phyloP scores from a whole-genome alignment of 2,797 vertebrate genomes.

The Muscicapa striata region DNA sequence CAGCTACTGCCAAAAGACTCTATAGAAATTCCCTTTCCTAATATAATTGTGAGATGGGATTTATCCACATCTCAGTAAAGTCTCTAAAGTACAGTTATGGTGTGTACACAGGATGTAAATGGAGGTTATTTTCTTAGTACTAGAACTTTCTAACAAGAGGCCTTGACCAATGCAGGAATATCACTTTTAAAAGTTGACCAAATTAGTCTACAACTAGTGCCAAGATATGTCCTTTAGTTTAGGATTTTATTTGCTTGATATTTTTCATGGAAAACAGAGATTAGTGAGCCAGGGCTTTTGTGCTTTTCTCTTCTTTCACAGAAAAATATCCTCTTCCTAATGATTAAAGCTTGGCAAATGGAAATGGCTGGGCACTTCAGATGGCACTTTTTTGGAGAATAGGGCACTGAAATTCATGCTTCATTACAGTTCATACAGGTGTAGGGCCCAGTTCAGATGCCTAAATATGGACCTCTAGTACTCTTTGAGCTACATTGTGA shows the following conservation, averaged over 20 bases:
- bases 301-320: rapidly evolving
- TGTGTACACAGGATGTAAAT: not conserved
- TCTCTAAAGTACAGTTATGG: not conserved
- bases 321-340: not conserved
- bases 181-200: not conserved
- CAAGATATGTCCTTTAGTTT: not conserved
- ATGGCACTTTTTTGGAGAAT: not conserved
- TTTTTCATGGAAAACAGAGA: not conserved
- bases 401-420: not conserved
- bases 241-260: not conserved
- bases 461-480: not conserved
- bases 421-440: not conserved
- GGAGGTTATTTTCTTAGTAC: not conserved
- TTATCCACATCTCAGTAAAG: not conserved
- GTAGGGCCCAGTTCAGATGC: not conserved
- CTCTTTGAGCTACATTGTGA: not conserved
- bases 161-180: not conserved
- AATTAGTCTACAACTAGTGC: not conserved
- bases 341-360: not conserved
- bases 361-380: not conserved
- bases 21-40: not conserved
- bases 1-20: not conserved
- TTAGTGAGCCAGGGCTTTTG: not conserved
- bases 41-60: not conserved
- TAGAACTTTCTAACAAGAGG: not conserved